A percentile compares a stretch with the other conserved stretches of the same genome.
phyloP scores from a whole-genome alignment of 2,113 vertebrate species.

The Lagenorhynchus albirostris region DNA sequence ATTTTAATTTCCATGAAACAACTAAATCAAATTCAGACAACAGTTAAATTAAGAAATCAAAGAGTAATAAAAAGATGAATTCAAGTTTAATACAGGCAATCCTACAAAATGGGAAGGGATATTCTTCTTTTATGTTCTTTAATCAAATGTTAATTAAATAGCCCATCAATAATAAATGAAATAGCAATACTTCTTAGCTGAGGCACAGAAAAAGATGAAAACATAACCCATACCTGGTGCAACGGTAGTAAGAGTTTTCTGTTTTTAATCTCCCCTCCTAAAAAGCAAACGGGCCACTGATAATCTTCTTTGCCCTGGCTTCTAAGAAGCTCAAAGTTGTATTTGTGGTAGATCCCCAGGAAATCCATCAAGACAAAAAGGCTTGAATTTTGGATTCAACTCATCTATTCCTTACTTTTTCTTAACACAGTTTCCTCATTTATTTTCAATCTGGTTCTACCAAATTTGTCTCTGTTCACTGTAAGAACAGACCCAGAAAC shows the following conservation, averaged over 20 bases:
- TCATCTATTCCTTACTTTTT: not conserved
- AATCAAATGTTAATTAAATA: slow-evolving; percentile 11
- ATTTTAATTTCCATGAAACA: not conserved
- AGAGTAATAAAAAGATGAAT: not conserved
- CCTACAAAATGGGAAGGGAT: not conserved
- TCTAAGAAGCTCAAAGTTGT: not conserved
- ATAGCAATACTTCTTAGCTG: not conserved
- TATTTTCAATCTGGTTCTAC: not conserved
- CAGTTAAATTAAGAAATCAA: not conserved
- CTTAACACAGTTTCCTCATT: not conserved
- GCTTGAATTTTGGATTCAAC: not conserved
- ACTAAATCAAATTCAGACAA: not conserved
- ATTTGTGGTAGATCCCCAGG: not conserved
- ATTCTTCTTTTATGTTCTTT: not conserved
- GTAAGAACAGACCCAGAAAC: not conserved
- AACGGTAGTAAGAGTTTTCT: not conserved
- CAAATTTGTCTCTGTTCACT: not conserved
- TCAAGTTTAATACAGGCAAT: not conserved
- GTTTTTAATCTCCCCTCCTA: not conserved
- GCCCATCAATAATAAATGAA: not conserved
- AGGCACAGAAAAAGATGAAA: not conserved
- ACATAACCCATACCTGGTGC: not conserved
- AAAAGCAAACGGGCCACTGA: not conserved
- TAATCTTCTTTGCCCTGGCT: not conserved
- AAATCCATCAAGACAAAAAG: not conserved